phyloP scores from a whole-genome alignment of 64 coral and sea anemone species.

The Cladopsammia gracilis region DNA sequence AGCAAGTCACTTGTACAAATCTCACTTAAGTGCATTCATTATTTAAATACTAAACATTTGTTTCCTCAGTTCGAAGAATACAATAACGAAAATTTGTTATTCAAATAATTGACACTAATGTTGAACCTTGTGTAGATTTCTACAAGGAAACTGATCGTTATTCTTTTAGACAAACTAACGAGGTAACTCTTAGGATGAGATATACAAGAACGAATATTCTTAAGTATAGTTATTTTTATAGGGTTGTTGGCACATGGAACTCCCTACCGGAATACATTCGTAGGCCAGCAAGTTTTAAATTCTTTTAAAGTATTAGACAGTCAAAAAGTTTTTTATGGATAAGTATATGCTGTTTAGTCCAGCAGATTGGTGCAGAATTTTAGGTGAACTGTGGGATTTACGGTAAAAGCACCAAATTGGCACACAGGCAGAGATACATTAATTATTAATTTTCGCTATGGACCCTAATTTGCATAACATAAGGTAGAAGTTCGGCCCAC shows the following conservation, averaged over 20 bases:
- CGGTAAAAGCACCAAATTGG: conserved; percentile 50
- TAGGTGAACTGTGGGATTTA: conserved; percentile 43
- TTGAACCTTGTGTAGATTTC: neutral
- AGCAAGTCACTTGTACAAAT: too few relatives aligned
- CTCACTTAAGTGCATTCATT: too few relatives aligned
- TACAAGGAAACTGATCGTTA: neutral
- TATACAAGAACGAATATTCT: conserved; percentile 12
- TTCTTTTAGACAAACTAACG: neutral
- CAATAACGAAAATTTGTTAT: too few relatives aligned
- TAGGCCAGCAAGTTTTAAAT: too few relatives aligned
- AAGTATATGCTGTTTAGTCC: neutral
- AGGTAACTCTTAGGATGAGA: conserved; percentile 9
- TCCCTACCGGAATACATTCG: neutral
- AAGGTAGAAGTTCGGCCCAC: neutral
- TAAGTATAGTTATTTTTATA: neutral
- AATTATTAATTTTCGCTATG: conserved; percentile 10
- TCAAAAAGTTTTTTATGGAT: too few relatives aligned
- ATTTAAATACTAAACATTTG: too few relatives aligned
- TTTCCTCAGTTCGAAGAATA: too few relatives aligned
- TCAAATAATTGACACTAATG: neutral
- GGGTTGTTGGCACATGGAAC: neutral
- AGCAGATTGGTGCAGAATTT: conserved; percentile 45
- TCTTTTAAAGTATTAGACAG: too few relatives aligned
- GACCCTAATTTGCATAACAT: neutral
- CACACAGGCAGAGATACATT: conserved; percentile 3